Conservation (phyloP, 2,113 vertebrate species). For the Microcebus tavaratra region DNA sequence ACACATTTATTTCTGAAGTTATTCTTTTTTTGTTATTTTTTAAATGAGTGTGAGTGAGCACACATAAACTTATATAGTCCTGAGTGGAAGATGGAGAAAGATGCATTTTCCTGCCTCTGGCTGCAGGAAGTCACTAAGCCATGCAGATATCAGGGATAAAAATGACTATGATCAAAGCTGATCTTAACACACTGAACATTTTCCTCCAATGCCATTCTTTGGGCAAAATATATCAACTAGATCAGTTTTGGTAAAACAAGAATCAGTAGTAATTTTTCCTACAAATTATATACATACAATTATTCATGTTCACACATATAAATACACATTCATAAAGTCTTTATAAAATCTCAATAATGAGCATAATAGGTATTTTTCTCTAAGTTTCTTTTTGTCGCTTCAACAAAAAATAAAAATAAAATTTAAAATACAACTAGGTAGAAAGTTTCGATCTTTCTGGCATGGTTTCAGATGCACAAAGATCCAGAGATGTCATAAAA, state of each 20-base stretch:
- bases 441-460: neutral
- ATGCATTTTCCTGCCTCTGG: neutral
- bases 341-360: neutral
- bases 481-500: neutral
- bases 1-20: neutral
- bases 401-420: neutral
- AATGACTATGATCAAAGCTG: neutral
- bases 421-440: neutral
- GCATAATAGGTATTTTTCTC: neutral
- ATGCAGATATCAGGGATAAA: neutral
- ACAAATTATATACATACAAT: neutral
- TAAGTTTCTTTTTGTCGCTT: neutral
- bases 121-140: neutral
- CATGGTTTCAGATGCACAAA: neutral
- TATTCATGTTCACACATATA: neutral
- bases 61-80: rapidly evolving
- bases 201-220: neutral
- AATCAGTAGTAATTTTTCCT: neutral
- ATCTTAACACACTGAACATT: neutral
- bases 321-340: neutral
- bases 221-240: neutral
- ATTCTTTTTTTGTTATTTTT: neutral
- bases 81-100: neutral
- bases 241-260: neutral
- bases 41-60: neutral